A percentile compares a stretch with the other conserved stretches of the same genome.
Conservation (phyloP, 2,113 vertebrate species). For the Pionites leucogaster region DNA sequence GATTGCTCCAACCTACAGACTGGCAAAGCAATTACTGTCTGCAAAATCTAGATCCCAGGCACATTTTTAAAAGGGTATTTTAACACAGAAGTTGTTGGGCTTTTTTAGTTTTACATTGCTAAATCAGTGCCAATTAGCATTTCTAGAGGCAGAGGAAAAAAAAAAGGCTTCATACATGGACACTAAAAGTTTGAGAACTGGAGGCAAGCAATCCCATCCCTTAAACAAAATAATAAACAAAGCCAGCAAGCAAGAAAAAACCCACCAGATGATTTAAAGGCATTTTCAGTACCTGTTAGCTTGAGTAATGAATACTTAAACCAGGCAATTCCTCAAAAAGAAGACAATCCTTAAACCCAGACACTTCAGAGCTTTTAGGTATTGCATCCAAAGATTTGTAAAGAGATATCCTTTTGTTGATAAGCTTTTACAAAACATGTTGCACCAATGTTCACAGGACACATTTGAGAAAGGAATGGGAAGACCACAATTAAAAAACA, state of each 20-base stretch:
- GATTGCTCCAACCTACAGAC: not conserved
- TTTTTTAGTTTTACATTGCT: not conserved
- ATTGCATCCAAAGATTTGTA: not conserved
- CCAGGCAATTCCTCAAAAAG: not conserved
- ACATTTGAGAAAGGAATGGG: not conserved
- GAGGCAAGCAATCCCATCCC: not conserved
- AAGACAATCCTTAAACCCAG: not conserved
- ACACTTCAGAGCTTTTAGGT: not conserved
- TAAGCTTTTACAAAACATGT: not conserved
- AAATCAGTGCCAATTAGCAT: not conserved
- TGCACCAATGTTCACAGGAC: not conserved
- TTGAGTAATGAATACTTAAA: not conserved
- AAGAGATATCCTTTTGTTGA: not conserved
- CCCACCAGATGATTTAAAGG: not conserved
- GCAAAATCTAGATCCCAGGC: not conserved
- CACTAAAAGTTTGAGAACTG: not conserved
- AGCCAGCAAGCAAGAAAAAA: not conserved
- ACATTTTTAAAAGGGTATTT: not conserved
- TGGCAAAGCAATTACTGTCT: not conserved
- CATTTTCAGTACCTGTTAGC: not conserved
- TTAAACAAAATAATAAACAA: not conserved
- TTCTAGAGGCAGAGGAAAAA: not conserved
- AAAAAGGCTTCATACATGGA: not conserved
- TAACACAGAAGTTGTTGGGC: not conserved
- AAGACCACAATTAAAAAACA: not conserved